Percentiles rank a stretch among this genome's conserved stretches.
Conservation (phyloP, 2,888 invertebrate genomes). For the Plagiodera versicolora region DNA sequence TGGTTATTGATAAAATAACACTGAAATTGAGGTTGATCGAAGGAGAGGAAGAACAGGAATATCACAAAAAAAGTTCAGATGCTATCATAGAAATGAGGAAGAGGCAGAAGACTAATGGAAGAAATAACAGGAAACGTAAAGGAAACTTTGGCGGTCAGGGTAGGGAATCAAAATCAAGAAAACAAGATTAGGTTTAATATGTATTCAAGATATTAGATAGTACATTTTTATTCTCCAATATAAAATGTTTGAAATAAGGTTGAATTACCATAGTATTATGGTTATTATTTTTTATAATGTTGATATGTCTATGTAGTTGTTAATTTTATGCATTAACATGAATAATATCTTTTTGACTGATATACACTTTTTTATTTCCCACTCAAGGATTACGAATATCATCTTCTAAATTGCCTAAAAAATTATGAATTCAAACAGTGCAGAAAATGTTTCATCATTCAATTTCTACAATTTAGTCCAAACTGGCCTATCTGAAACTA, state of each 20-base stretch:
- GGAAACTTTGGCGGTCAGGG: constrained; percentile 42
- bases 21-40: constrained; percentile 64
- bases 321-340: background rate
- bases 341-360: background rate
- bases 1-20: constrained; percentile 44
- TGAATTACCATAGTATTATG: constrained; percentile 5
- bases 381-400: no score
- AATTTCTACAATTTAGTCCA: no score
- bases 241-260: background rate
- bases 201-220: background rate
- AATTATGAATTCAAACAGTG: no score
- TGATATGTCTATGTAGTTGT: background rate
- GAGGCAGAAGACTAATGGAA: constrained; percentile 53
- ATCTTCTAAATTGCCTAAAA: no score
- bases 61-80: constrained; percentile 64
- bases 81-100: constrained; percentile 59
- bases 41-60: constrained; percentile 72
- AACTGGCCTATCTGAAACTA: no score
- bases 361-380: background rate
- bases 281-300: constrained; percentile 7
- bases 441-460: no score
- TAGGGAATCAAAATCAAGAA: constrained; percentile 23
- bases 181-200: constrained; percentile 3
- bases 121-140: constrained; percentile 44
- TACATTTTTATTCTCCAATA: background rate